phyloP scores from a whole-genome alignment of 2,888 invertebrate species.

The Clivina fossor region DNA sequence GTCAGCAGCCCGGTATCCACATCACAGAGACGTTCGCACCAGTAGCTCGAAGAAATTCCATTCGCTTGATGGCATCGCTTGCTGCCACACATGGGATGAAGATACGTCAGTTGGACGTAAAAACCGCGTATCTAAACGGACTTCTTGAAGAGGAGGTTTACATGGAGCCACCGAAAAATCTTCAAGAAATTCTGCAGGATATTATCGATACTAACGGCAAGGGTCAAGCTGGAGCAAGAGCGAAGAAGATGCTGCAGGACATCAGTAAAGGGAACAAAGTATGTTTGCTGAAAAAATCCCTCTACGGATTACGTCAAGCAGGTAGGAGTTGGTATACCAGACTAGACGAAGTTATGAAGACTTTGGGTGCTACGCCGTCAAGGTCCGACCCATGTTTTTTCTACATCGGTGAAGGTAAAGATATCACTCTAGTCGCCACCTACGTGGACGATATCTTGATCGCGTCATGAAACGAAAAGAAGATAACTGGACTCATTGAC shows the following conservation, averaged over 20 bases:
- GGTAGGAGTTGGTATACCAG: conserved; percentile 35
- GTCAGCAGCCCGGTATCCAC: conserved; percentile 31
- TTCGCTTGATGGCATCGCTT: conserved; percentile 39
- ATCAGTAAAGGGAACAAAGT: conserved; percentile 27
- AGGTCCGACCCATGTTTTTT: conserved; percentile 36
- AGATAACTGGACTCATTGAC: neutral
- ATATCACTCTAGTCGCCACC: conserved; percentile 4
- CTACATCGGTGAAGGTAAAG: conserved; percentile 8
- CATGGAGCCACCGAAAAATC: neutral
- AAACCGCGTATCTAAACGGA: conserved; percentile 41
- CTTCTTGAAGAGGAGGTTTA: conserved; percentile 46
- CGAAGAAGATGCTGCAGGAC: conserved; percentile 19
- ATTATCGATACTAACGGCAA: neutral
- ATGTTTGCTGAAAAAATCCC: conserved; percentile 32
- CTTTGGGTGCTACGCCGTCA: conserved; percentile 26
- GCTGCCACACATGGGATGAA: conserved; percentile 36
- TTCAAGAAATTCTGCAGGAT: neutral
- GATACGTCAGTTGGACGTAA: conserved; percentile 39
- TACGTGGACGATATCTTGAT: conserved; percentile 4
- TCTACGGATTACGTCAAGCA: conserved; percentile 37
- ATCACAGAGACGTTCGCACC: conserved; percentile 36
- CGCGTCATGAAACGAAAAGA: neutral
- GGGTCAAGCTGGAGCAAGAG: neutral
- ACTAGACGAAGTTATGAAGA: conserved; percentile 25
- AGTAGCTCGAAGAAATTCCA: conserved; percentile 33